phyloP scores from a whole-genome alignment of 2,888 invertebrate genomes.

The Drosophila monieri region DNA sequence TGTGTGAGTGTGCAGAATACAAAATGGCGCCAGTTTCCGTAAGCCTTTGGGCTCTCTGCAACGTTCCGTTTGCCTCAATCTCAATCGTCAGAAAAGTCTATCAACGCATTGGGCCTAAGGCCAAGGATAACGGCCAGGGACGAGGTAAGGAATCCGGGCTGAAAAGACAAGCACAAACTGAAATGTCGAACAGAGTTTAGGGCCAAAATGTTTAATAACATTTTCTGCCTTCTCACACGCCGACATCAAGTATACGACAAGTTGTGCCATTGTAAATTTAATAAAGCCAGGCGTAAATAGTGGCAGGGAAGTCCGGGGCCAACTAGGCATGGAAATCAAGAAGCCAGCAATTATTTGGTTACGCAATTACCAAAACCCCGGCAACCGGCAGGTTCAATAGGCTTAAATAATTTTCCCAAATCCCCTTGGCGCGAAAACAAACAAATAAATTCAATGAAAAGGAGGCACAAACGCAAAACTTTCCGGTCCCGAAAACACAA shows the following conservation, averaged over 20 bases:
- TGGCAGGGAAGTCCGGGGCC: not conserved
- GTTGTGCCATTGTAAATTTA: conserved; percentile 57
- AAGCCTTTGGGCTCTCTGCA: conserved; percentile 48
- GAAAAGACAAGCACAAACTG: conserved; percentile 29
- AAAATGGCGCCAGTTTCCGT: conserved; percentile 69
- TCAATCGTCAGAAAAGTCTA: conserved; percentile 64
- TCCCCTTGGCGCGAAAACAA: conserved; percentile 57
- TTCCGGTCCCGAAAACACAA: conserved; percentile 42
- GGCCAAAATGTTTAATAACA: conserved; percentile 35
- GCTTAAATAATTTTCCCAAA: conserved; percentile 53
- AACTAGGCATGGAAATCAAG: conserved; percentile 48
- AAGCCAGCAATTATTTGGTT: conserved; percentile 60
- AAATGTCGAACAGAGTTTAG: conserved; percentile 10
- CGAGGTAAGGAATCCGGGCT: conserved; percentile 2
- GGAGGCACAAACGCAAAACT: conserved; percentile 58
- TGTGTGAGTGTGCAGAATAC: conserved; percentile 61
- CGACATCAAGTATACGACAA: conserved; percentile 40
- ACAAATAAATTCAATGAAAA: conserved; percentile 74
- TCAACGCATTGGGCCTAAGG: conserved; percentile 50
- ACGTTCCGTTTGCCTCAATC: conserved; percentile 40
- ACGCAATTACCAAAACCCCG: conserved; percentile 58
- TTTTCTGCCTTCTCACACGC: not conserved
- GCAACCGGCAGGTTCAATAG: conserved; percentile 57
- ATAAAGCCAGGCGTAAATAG: conserved; percentile 41
- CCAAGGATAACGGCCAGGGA: not conserved